Conservation (phyloP, 2,797 vertebrate genomes). For the Sarcophilus harrisii region DNA sequence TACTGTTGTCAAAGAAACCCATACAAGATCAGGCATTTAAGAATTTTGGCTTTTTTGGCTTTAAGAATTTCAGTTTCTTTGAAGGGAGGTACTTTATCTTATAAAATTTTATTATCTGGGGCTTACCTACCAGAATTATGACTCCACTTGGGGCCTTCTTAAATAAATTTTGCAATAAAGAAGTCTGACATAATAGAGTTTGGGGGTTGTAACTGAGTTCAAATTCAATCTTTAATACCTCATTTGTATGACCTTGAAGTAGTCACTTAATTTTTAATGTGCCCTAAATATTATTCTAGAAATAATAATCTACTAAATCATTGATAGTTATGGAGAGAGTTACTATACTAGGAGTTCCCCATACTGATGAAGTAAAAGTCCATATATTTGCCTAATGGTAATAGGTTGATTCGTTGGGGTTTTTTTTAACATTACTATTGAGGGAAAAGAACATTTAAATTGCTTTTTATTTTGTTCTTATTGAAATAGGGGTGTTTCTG, state of each 20-base stretch:
- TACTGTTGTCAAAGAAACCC: slow-evolving; percentile 55
- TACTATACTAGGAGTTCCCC: background rate
- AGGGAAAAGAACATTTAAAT: background rate
- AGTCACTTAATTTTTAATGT: background rate
- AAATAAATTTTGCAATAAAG: background rate
- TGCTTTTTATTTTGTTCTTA: slow-evolving; percentile 58
- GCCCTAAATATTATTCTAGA: background rate
- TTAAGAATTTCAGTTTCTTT: slow-evolving; percentile 40
- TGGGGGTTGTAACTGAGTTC: background rate
- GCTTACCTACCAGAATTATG: background rate
- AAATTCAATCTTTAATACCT: background rate
- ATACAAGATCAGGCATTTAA: slow-evolving; percentile 68
- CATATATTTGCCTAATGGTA: background rate
- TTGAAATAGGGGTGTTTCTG: slow-evolving; percentile 23
- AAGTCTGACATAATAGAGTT: background rate
- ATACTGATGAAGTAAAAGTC: background rate
- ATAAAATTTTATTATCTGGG: background rate
- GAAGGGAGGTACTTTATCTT: slow-evolving; percentile 23
- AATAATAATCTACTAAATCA: background rate
- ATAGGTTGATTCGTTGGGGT: background rate
- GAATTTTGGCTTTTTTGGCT: too few relatives aligned
- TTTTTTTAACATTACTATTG: background rate
- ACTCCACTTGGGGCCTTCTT: background rate
- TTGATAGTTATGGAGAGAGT: background rate
- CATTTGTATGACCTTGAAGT: background rate